phyloP scores from a whole-genome alignment of 2,797 vertebrate genomes.

The Galago senegalensis region DNA sequence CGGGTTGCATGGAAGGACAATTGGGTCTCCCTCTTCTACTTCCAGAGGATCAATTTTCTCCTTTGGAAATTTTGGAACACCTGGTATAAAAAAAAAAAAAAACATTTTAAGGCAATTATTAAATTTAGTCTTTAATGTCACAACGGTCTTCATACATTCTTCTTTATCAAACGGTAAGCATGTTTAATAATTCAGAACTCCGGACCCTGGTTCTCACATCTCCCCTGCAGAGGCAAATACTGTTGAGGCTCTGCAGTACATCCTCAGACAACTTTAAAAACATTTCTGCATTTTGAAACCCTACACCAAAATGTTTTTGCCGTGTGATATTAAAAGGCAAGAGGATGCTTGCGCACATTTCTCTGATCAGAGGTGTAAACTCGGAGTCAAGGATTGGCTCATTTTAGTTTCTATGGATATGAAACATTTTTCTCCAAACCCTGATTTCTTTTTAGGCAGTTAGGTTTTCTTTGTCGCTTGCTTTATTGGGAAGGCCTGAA shows the following conservation, averaged over 20 bases:
- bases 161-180: not conserved
- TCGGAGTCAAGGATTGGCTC: not conserved
- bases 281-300: not conserved
- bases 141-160: not conserved
- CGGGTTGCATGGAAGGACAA: slow-evolving; percentile 94
- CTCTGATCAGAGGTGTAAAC: not conserved
- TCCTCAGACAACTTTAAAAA: not conserved
- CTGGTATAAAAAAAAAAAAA: slow-evolving; percentile 85
- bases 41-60: slow-evolving; percentile 94
- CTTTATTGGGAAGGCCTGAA: not conserved
- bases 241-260: not conserved
- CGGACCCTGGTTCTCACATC: not conserved
- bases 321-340: not conserved
- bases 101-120: not conserved
- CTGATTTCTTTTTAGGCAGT: not conserved
- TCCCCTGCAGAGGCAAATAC: not conserved
- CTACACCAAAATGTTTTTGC: not conserved
- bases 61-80: slow-evolving; percentile 97
- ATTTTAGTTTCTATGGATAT: not conserved
- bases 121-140: not conserved
- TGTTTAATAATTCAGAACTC: not conserved
- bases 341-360: not conserved
- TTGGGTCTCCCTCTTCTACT: slow-evolving; percentile 95
- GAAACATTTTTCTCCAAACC: not conserved
- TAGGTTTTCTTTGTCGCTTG: not conserved